Conservation (phyloP, 2,113 vertebrate species). For the Cebidichthys violaceus region DNA sequence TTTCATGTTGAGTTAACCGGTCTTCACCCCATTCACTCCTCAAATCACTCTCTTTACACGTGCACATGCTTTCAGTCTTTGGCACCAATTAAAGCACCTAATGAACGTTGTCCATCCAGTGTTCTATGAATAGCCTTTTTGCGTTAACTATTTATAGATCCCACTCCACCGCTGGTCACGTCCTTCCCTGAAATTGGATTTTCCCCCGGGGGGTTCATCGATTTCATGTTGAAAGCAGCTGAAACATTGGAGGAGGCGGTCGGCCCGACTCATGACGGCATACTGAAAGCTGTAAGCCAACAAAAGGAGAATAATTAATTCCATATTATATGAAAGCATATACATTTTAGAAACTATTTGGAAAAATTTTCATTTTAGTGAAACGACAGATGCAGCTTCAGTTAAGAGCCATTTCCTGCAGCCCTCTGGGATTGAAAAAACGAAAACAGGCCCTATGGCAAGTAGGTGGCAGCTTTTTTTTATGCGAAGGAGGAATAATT, state of each 20-base stretch:
- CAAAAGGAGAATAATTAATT: neutral
- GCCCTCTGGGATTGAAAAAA: slow-evolving; percentile 3
- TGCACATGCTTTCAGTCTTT: slow-evolving; percentile 38
- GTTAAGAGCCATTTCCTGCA: neutral
- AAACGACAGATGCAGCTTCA: neutral
- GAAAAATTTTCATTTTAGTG: neutral
- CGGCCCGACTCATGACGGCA: slow-evolving; percentile 4
- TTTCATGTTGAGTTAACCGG: slow-evolving; percentile 12
- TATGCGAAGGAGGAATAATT: slow-evolving; percentile 64
- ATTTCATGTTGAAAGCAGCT: slow-evolving; percentile 51
- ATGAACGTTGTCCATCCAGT: slow-evolving; percentile 39
- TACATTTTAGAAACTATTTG: neutral
- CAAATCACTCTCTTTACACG: slow-evolving; percentile 7
- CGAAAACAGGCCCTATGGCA: slow-evolving; percentile 37
- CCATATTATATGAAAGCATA: neutral
- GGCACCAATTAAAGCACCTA: slow-evolving; percentile 48
- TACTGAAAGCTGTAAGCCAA: neutral
- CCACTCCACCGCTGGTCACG: slow-evolving; percentile 39
- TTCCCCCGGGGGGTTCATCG: slow-evolving; percentile 31
- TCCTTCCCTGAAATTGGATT: slow-evolving; percentile 50
- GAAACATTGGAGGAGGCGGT: slow-evolving; percentile 17
- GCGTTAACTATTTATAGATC: slow-evolving; percentile 51
- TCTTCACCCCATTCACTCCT: slow-evolving; percentile 33
- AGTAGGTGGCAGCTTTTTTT: slow-evolving; percentile 52
- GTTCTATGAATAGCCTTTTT: slow-evolving; percentile 35